A percentile compares a stretch with the other conserved stretches of the same genome.
phyloP scores from a whole-genome alignment of 2,113 vertebrate genomes.

The Poeciliopsis turrubarensis region DNA sequence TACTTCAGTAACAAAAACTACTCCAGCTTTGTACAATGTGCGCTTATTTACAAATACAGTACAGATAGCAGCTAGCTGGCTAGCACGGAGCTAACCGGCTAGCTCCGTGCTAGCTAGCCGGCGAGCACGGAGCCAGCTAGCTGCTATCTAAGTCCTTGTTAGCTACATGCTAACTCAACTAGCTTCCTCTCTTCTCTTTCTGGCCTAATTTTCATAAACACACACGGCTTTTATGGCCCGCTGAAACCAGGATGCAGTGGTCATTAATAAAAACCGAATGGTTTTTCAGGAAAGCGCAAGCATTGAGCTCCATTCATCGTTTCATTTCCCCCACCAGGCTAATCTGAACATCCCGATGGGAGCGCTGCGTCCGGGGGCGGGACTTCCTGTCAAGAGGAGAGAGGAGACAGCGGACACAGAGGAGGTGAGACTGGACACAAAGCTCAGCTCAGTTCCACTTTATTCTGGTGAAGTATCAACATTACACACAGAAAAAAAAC shows the following conservation, averaged over 20 bases:
- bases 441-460: too few species aligned
- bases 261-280: slow-evolving; percentile 42
- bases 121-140: too few species aligned
- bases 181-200: not conserved
- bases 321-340: slow-evolving; percentile 82
- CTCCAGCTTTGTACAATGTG: slow-evolving; percentile 58
- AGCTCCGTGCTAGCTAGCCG: too few species aligned
- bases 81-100: not conserved
- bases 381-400: slow-evolving; percentile 94
- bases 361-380: slow-evolving; percentile 94
- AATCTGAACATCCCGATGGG: slow-evolving; percentile 99
- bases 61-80: slow-evolving; percentile 50
- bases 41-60: slow-evolving; percentile 57
- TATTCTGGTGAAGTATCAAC: too few species aligned
- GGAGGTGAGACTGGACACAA: slow-evolving; percentile 82
- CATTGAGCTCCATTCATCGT: slow-evolving; percentile 2
- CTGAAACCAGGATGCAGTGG: slow-evolving; percentile 47
- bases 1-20: slow-evolving; percentile 26
- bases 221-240: slow-evolving; percentile 40
- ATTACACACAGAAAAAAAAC: too few species aligned
- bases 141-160: too few species aligned
- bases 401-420: slow-evolving; percentile 86
- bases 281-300: slow-evolving; percentile 36
- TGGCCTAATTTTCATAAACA: slow-evolving; percentile 64
- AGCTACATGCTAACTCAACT: too few species aligned